These are phyloP conservation scores for Drosophila prosaltans DNA, from an alignment of 1,140 invertebrate genomes.

Conservation along the genomic window DNA sequence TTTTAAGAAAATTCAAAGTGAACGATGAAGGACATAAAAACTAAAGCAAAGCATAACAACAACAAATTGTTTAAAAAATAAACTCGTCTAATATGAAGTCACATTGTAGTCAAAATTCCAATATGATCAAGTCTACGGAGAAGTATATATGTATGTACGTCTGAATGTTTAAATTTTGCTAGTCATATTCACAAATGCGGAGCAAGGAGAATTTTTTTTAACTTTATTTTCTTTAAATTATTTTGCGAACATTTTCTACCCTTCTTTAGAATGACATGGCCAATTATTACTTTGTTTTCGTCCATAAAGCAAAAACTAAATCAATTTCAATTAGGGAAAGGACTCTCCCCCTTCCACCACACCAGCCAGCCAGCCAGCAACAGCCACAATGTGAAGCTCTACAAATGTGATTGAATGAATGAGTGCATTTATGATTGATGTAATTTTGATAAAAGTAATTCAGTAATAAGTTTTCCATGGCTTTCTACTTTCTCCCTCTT, in stretches of 20 bases:
- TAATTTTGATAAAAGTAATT: slow-evolving; percentile 77
- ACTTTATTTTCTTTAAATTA: neutral
- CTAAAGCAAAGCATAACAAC: too few species aligned
- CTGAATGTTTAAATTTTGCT: neutral
- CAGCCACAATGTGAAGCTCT: slow-evolving; percentile 54
- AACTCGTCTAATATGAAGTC: too few species aligned
- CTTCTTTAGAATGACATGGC: slow-evolving; percentile 4
- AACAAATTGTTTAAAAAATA: too few species aligned
- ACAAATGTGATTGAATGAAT: slow-evolving; percentile 64
- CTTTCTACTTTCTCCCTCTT: neutral
- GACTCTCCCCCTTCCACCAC: slow-evolving; percentile 33
- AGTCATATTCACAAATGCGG: neutral
- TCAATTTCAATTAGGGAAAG: slow-evolving; percentile 78
- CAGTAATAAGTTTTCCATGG: slow-evolving; percentile 56
- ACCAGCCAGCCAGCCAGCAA: slow-evolving; percentile 5
- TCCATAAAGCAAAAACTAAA: slow-evolving; percentile 35
- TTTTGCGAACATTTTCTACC: neutral
- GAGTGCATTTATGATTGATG: slow-evolving; percentile 79
- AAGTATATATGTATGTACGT: too few species aligned
- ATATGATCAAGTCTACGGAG: too few species aligned
- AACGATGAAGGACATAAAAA: too few species aligned
- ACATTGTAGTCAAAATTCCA: too few species aligned
- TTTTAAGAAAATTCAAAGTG: too few species aligned
- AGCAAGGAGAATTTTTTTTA: too few species aligned
- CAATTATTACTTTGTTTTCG: neutral